Base-by-base conservation (phyloP, 1,140 invertebrate genomes). In the Drosophila ohnishii region DNA sequence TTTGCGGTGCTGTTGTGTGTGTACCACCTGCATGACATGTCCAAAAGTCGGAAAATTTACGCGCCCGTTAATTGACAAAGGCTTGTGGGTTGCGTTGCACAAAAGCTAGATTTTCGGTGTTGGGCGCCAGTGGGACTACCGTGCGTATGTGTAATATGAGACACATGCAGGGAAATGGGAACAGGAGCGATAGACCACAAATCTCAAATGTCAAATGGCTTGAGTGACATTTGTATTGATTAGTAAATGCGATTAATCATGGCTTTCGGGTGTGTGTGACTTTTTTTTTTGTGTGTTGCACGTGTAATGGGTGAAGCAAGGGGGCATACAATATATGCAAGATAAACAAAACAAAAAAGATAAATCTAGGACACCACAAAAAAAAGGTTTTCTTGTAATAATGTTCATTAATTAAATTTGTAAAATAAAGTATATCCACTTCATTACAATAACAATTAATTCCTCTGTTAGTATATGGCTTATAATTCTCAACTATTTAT, bases 161-260 rank as follows among this genome's bases (percentile, higher is more conserved):
- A 58, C 56, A 28, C 19, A 56, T 14, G 39, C 37, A 40, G 45
- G 40, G 28, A 66, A 57, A 37, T 37, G 45, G 34, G 19, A 40
- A 35, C 50, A 51, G 48, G 72, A 45, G 56, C 67, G 70, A 75
- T 55, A 77, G 73, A 65, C 78, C 83, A 88, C 83, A 88, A 88
- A 88, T 88, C 83, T 88, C 80, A 83, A 87, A 87, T 87, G 79
- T 88, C 83, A 80, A 76, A 55, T 66, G 76, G 64, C 64, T 70
- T 74, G 84, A 87, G 71, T 83, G 83, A 83, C 83, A 87, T 87
- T 87, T 83, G 84, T 87, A 87, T 87, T 87, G 83, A 87, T 87
- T 87, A 87, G 83, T 87, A 83, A 75, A 87, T 77, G 71, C 79
- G 83, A 87, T 87, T 87, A 87, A 87, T 87, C 83, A 87, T 86